phyloP scores from a whole-genome alignment of 2,113 vertebrate genomes.

The Rhinolophus sinicus region DNA sequence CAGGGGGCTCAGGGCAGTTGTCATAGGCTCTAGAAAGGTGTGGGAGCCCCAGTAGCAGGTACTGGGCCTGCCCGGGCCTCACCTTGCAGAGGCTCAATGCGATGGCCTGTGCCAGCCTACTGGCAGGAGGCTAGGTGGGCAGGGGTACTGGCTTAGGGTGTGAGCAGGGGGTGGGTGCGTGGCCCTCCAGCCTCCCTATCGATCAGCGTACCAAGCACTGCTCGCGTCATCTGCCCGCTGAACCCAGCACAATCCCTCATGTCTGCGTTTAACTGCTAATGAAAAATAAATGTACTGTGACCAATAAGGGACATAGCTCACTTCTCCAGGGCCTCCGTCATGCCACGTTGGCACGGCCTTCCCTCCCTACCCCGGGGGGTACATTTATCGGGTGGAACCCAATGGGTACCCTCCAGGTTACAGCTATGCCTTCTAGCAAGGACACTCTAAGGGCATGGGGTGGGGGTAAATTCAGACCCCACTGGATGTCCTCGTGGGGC shows the following conservation, averaged over 20 bases:
- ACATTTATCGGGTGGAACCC: not conserved
- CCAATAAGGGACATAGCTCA: slow-evolving; percentile 89
- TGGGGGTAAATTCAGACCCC: not conserved
- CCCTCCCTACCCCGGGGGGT: not conserved
- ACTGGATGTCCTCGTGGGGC: not conserved
- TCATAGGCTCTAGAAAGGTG: not conserved
- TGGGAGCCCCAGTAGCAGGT: not conserved
- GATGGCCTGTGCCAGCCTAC: not conserved
- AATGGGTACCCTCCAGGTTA: not conserved
- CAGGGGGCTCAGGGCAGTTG: not conserved
- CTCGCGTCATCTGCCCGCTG: slow-evolving; percentile 74
- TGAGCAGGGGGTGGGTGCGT: not conserved
- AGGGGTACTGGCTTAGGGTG: not conserved
- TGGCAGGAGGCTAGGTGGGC: not conserved
- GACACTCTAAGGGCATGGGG: not conserved
- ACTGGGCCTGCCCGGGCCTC: not conserved
- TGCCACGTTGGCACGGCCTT: slow-evolving; percentile 52
- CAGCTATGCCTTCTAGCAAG: slow-evolving; percentile 57
- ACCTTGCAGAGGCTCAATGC: rapidly evolving
- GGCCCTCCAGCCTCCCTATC: not conserved
- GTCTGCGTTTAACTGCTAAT: slow-evolving; percentile 90
- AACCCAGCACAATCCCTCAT: slow-evolving; percentile 87
- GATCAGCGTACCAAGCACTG: slow-evolving; percentile 67
- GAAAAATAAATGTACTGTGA: slow-evolving; percentile 92
- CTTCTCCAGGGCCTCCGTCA: slow-evolving; percentile 78